Evolutionary conservation across 2,797 vertebrate genomes (phyloP), one percentile per base, ranked within the genome.

Genomic region (Rhabdophis nuchalis): DNA sequence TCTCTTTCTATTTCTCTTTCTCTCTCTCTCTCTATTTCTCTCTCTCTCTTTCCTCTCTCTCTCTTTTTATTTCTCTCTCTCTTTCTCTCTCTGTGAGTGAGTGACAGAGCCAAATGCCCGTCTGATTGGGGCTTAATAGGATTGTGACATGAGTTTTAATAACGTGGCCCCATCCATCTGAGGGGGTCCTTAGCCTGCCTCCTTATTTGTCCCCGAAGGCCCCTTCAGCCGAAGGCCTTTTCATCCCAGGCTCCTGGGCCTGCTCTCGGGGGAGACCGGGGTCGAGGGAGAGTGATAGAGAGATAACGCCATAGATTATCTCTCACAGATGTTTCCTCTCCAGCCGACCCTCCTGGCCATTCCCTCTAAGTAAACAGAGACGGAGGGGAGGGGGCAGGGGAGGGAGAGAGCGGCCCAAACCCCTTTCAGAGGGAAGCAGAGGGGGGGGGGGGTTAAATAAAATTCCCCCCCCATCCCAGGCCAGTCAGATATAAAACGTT

Each of bases 61-160:
- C n/a, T n/a, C n/a, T n/a, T n/a, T n/a, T n/a, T n/a, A n/a, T n/a
- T n/a, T 23, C 5, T 23, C 18, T 18, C 2, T 46, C 46, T 46
- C 2, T 46, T 5, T 46, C 46, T 46, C 46, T 23, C 18, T 11
- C 46, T 2, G 2, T 32, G 5, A 18, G 6, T 6, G 29, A n/a
- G 12, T 7, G 29, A n/a, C n/a, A n/a, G n/a, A 72, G 32, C 97
- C 96, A 97, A 98, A 97, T 94, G 97, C 97, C 97, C 97, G 97
- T 98, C 98, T 97, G 97, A 98, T 97, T 97, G 97, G 97, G 98
- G 98, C 98, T 98, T 98, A 98, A 98, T 98, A 98, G 99, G 98
- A 98, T 94, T 97, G 98, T 98, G 98, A 97, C 98, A 97, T n/a
- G 98, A 98, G 98, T 98, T 98, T 98, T 98, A 98, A 98, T 98